Evolutionary conservation across 2,797 vertebrate genomes (phyloP).

Genomic region (Smutsia temminckii): DNA sequence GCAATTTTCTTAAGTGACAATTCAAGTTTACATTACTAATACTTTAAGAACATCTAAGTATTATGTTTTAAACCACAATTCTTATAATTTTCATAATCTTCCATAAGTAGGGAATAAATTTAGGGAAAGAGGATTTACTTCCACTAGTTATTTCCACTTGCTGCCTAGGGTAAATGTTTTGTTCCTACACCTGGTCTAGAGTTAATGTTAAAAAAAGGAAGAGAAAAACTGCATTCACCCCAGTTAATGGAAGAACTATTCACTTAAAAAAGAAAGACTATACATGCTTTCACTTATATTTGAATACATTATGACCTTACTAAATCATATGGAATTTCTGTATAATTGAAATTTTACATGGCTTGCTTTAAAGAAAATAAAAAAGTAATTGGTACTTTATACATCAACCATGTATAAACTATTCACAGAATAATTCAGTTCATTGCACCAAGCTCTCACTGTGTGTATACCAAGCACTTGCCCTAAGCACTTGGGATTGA

Average conservation of each 20-base stretch:
- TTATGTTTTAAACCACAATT: background rate
- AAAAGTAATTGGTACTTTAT: background rate
- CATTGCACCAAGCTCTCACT: background rate
- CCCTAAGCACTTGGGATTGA: background rate
- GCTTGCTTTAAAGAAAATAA: background rate
- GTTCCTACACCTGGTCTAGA: background rate
- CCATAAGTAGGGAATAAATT: background rate
- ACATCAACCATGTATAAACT: background rate
- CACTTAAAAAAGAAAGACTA: background rate
- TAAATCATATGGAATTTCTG: background rate
- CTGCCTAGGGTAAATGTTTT: background rate
- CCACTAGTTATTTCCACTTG: background rate
- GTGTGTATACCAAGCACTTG: background rate
- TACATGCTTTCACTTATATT: background rate
- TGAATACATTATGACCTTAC: background rate
- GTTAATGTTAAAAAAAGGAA: background rate
- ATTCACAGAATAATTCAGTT: background rate
- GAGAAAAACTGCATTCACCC: background rate
- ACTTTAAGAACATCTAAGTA: background rate
- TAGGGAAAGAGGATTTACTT: background rate
- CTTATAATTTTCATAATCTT: background rate
- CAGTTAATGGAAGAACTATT: background rate
- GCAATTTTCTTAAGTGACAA: background rate
- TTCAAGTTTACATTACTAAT: background rate
- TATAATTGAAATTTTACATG: conserved; percentile 14